phyloP scores from a whole-genome alignment of 2,888 invertebrate genomes.

The Eilema caniola region DNA sequence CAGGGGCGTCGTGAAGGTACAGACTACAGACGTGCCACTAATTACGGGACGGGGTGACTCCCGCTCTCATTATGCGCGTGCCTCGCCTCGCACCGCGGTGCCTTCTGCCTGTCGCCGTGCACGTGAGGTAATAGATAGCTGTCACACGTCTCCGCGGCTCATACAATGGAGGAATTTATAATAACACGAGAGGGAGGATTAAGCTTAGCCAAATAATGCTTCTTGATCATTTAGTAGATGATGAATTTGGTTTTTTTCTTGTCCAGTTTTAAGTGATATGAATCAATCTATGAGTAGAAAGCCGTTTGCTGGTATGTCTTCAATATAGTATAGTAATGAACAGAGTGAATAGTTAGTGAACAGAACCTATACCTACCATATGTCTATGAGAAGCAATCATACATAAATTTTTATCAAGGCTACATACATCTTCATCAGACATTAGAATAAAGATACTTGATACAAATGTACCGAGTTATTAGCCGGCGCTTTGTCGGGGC shows the following conservation, averaged over 20 bases:
- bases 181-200: neutral
- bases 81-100: neutral
- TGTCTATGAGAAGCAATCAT: no score
- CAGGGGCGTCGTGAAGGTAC: neutral
- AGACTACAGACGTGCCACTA: conserved; percentile 10
- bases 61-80: conserved; percentile 7
- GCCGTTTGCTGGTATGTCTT: no score
- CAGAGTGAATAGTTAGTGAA: no score
- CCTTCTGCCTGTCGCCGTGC: neutral
- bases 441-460: no score
- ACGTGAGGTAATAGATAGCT: conserved; percentile 6
- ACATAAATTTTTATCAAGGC: no score
- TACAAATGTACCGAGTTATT: no score
- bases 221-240: neutral
- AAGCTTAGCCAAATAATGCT: neutral
- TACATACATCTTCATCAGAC: no score
- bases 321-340: no score
- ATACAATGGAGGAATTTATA: neutral
- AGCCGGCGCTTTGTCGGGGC: no score
- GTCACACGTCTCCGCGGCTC: neutral
- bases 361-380: no score
- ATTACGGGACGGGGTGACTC: conserved; percentile 12
- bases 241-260: neutral
- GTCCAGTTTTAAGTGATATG: no score
- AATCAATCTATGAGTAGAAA: no score